Percentiles rank a stretch among this genome's conserved stretches.
Conservation (phyloP, 2,797 vertebrate genomes). For the Chaunax sp. region DNA sequence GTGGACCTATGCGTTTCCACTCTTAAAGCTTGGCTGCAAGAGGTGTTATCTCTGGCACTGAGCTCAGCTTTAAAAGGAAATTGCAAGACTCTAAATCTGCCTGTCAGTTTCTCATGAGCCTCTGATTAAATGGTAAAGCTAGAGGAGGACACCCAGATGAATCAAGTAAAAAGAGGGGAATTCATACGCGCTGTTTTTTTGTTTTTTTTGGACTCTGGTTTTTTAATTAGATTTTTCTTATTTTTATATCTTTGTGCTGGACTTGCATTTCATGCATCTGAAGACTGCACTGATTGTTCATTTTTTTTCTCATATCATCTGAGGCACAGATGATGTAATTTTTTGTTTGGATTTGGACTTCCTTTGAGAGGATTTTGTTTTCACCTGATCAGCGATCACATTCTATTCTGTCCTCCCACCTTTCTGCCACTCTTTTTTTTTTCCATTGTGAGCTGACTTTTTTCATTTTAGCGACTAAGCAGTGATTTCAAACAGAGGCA, state of each 20-base stretch:
- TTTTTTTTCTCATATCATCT: constrained; percentile 25
- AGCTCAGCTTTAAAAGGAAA: constrained; percentile 70
- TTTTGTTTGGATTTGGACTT: constrained; percentile 49
- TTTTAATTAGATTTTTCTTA: constrained; percentile 18
- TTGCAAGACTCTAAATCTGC: constrained; percentile 59
- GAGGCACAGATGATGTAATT: constrained; percentile 39
- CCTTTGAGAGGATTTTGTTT: constrained; percentile 54
- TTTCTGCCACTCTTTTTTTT: constrained; percentile 1
- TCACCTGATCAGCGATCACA: constrained; percentile 56
- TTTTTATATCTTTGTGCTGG: constrained; percentile 18
- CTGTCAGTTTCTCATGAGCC: constrained; percentile 48
- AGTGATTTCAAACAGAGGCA: constrained; percentile 48
- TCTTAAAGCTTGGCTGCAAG: constrained; percentile 50
- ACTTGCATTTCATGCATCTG: constrained; percentile 20
- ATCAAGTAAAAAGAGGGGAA: constrained; percentile 42
- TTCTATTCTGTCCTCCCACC: background rate
- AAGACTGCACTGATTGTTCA: constrained; percentile 39
- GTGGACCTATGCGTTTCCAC: constrained; percentile 65
- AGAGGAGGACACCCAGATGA: constrained; percentile 42
- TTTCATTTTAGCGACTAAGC: constrained; percentile 8
- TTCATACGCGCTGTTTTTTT: constrained; percentile 8
- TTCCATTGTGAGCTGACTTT: constrained; percentile 27
- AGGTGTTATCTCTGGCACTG: constrained; percentile 63
- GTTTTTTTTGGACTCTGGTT: constrained; percentile 17
- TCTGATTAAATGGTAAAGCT: constrained; percentile 51